These are phyloP conservation scores for Thryonomys swinderianus DNA, from an alignment of 2,113 vertebrate genomes.

Conservation along the genomic window DNA sequence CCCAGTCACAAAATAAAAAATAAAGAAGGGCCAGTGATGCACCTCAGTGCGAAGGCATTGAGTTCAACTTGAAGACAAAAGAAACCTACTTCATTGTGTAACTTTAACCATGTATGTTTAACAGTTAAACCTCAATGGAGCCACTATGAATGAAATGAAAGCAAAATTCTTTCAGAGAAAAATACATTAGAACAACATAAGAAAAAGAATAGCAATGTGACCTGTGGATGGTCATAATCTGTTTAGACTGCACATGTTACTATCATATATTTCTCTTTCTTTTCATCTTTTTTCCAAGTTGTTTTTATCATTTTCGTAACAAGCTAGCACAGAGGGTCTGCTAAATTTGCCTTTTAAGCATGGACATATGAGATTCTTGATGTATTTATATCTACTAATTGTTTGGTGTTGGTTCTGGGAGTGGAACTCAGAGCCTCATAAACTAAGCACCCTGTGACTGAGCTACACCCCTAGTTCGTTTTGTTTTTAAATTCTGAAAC, in stretches of 20 bases:
- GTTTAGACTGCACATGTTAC: neutral
- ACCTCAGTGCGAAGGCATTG: neutral
- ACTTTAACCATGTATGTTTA: neutral
- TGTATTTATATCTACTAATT: neutral
- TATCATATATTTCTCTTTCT: neutral
- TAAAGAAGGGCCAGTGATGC: neutral
- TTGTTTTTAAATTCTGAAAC: conserved; percentile 2
- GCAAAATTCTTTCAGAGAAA: neutral
- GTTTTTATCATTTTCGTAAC: conserved; percentile 29
- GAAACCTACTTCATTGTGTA: neutral
- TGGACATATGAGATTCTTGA: neutral
- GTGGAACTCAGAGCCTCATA: neutral
- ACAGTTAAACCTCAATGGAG: neutral
- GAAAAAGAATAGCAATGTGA: neutral
- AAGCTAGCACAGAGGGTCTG: neutral
- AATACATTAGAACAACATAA: neutral
- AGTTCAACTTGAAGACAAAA: neutral
- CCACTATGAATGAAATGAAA: neutral
- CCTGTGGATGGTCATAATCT: neutral
- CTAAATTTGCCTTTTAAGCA: neutral
- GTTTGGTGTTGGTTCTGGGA: neutral
- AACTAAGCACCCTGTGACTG: neutral
- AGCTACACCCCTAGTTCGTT: neutral
- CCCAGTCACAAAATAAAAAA: neutral
- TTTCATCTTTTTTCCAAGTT: neutral